Percentiles rank a stretch among this genome's conserved stretches.
Conservation (phyloP, 1,140 invertebrate genomes). For the Archegozetes longisetosus region DNA sequence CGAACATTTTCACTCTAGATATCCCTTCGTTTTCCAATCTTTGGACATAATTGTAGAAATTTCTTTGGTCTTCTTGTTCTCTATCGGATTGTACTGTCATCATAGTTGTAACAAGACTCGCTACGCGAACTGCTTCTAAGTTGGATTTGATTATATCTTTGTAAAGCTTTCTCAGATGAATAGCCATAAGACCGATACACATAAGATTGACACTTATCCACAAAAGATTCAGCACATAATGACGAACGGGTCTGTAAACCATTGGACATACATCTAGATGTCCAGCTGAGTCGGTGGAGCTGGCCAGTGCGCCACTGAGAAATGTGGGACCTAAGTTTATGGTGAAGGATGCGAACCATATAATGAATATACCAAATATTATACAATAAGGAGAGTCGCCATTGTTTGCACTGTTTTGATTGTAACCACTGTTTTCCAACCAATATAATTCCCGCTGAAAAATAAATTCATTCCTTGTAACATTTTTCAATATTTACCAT, state of each 20-base stretch:
- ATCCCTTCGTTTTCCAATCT: conserved; percentile 50
- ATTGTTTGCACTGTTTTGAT: neutral
- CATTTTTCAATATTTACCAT: too few species aligned
- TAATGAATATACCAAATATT: conserved; percentile 77
- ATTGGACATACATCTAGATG: conserved; percentile 62
- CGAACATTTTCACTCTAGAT: conserved; percentile 58
- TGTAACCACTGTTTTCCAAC: neutral
- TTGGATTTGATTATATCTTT: conserved; percentile 57
- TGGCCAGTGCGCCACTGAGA: conserved; percentile 63
- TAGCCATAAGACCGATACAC: conserved; percentile 63
- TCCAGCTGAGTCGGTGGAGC: conserved; percentile 29
- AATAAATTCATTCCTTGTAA: too few species aligned
- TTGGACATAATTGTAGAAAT: conserved; percentile 56
- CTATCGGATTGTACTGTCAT: conserved; percentile 39
- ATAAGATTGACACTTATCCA: conserved; percentile 77
- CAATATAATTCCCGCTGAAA: neutral
- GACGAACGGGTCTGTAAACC: conserved; percentile 51
- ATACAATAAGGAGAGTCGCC: conserved; percentile 67
- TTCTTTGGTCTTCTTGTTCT: conserved; percentile 24
- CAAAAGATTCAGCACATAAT: conserved; percentile 71
- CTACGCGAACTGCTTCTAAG: conserved; percentile 49
- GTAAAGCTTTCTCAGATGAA: conserved; percentile 67
- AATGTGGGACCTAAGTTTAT: conserved; percentile 82
- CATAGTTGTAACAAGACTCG: conserved; percentile 52
- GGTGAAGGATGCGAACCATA: conserved; percentile 64